Evolutionary conservation across 2,797 vertebrate genomes (phyloP), one percentile per base, ranked within the genome.

Genomic region (Sebastolobus alascanus): DNA sequence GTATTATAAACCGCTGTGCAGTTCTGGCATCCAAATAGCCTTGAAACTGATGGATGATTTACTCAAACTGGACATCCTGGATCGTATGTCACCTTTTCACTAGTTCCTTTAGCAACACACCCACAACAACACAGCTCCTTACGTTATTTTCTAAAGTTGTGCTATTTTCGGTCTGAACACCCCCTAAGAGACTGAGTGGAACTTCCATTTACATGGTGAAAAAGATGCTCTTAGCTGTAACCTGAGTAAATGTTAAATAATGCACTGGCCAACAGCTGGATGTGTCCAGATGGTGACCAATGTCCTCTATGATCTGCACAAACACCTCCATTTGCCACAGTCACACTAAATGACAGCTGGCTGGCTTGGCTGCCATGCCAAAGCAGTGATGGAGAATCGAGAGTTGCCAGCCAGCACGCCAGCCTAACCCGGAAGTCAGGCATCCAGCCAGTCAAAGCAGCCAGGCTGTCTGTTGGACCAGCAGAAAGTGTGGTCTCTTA

Each of bases 401-500:
- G 75, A 70, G 68, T 71, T 77, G 86, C 86, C 64, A 82, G 61
- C 72, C 63, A 85, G 40, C 43, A 14, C 16, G 68, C 37, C 72
- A 75, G 50, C 50, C 50, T 54, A 82, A 89, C 81, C 65, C 33
- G 60, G 71, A 87, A 81, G 75, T 82, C 79, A 83, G 86, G 83
- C 83, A 88, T 71, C 55, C 63, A 72, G 90, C 85, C 87, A 91
- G 77, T 86, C 33, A 83, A 54, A 83, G 75, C 80, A 78, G 78
- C 71, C 55, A 75, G 84, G 20, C 83, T 84, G 84, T 70, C 79
- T 77, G 76, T 71, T 83, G 83, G 84, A 63, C 81, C 60, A 85
- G 68, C 73, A 82, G 79, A 81, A 82, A 89, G 82, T 84, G 80
- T 88, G 77, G 74, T 84, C 86, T 89, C 80, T 86, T 80, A 86